A percentile compares a stretch with the other conserved stretches of the same genome.
phyloP scores from a whole-genome alignment of 2,888 invertebrate species.

The Escarpia spicata region DNA sequence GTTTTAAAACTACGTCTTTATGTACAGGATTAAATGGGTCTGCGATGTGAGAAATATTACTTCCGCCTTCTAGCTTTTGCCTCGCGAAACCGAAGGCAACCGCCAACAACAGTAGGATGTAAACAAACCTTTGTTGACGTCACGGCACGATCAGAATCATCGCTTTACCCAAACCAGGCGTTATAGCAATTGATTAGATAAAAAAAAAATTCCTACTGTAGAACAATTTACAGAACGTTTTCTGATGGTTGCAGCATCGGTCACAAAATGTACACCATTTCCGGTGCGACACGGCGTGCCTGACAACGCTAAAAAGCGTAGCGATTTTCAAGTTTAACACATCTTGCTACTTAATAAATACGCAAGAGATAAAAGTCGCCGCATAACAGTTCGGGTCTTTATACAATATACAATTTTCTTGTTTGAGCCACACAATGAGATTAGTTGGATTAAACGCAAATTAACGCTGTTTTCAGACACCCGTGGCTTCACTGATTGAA shows the following conservation, averaged over 20 bases:
- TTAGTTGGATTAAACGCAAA: background rate
- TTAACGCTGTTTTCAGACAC: too few relatives aligned
- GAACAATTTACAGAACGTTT: background rate
- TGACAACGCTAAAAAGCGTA: background rate
- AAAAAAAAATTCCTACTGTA: background rate
- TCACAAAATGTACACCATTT: background rate
- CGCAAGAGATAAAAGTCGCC: background rate
- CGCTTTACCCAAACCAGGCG: background rate
- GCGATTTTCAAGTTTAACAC: background rate
- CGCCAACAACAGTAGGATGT: too few relatives aligned
- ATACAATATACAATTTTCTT: background rate
- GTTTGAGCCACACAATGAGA: background rate
- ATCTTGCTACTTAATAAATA: background rate
- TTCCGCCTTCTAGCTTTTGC: background rate
- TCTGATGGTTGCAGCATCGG: background rate
- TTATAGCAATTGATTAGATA: background rate
- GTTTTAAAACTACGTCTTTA: background rate
- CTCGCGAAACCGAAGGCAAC: background rate
- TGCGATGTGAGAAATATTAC: background rate
- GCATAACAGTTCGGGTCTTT: background rate
- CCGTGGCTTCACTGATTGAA: too few relatives aligned
- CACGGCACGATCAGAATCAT: background rate
- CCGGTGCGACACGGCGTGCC: background rate
- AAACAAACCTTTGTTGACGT: conserved; percentile 6
- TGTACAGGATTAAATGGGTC: background rate